A percentile compares a stretch with the other conserved stretches of the same genome.
Evolutionary conservation across 2,113 vertebrate genomes (phyloP).

Genomic region (Gymnarchus niloticus): DNA sequence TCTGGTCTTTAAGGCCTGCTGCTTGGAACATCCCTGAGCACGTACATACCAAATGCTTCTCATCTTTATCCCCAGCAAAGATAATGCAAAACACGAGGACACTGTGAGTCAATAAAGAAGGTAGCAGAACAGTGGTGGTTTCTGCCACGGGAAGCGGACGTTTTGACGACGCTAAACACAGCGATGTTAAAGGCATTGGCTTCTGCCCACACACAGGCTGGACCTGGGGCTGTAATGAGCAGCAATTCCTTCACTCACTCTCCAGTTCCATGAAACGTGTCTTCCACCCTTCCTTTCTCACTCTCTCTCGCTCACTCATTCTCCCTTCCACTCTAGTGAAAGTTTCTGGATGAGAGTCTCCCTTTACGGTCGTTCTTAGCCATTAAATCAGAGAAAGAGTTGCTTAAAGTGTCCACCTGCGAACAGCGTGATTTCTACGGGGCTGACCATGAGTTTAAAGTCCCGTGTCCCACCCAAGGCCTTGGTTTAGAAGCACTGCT

Average conservation of each 20-base stretch:
- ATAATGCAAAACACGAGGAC: too few relatives aligned
- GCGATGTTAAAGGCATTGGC: background rate
- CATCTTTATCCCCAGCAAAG: too few relatives aligned
- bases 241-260: background rate
- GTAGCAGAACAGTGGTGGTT: background rate
- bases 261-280: background rate
- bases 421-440: constrained; percentile 12
- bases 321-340: background rate
- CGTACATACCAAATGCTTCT: too few relatives aligned
- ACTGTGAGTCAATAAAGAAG: background rate
- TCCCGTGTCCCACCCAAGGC: constrained; percentile 9
- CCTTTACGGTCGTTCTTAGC: background rate
- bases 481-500: constrained; percentile 11
- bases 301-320: background rate
- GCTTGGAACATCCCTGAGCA: background rate
- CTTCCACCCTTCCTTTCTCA: background rate
- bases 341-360: constrained; percentile 11
- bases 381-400: constrained; percentile 13
- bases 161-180: background rate
- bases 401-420: constrained; percentile 3
- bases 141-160: background rate
- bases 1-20: background rate
- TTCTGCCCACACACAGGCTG: background rate
- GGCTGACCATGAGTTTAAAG: constrained; percentile 13
- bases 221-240: background rate